phyloP scores from a whole-genome alignment of 2,797 vertebrate species.

The Cynodonichthys magdalenae region DNA sequence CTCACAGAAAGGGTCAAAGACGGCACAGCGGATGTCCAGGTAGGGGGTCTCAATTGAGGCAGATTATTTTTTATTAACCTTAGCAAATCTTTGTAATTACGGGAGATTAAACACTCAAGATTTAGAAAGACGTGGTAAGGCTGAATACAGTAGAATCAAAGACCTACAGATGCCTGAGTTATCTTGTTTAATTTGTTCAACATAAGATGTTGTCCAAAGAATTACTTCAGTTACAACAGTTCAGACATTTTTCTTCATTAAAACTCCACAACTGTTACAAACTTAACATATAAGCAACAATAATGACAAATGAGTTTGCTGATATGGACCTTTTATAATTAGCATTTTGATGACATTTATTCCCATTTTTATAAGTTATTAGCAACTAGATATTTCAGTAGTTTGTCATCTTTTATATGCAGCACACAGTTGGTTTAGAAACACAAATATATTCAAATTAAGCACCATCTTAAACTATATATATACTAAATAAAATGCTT shows the following conservation, averaged over 20 bases:
- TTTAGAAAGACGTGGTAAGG: conserved; percentile 71
- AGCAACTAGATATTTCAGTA: not conserved
- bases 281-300: not conserved
- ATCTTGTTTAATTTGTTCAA: conserved; percentile 71
- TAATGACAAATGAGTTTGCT: not conserved
- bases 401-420: not conserved
- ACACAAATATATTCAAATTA: too few species aligned
- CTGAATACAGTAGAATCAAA: conserved; percentile 62
- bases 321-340: conserved; percentile 2
- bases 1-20: conserved; percentile 73
- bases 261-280: not conserved
- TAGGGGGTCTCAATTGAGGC: conserved; percentile 76
- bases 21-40: conserved; percentile 73
- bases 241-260: not conserved
- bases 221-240: conserved; percentile 43
- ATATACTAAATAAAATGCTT: too few species aligned
- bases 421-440: too few species aligned
- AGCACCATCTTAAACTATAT: too few species aligned
- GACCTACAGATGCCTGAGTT: conserved; percentile 58
- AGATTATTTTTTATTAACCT: conserved; percentile 82
- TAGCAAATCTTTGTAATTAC: conserved; percentile 84
- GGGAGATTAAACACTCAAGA: conserved; percentile 81
- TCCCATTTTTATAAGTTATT: not conserved
- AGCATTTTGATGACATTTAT: not conserved
- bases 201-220: conserved; percentile 36